Base-by-base conservation (phyloP, 1,140 invertebrate species). In the Polyergus mexicanus region DNA sequence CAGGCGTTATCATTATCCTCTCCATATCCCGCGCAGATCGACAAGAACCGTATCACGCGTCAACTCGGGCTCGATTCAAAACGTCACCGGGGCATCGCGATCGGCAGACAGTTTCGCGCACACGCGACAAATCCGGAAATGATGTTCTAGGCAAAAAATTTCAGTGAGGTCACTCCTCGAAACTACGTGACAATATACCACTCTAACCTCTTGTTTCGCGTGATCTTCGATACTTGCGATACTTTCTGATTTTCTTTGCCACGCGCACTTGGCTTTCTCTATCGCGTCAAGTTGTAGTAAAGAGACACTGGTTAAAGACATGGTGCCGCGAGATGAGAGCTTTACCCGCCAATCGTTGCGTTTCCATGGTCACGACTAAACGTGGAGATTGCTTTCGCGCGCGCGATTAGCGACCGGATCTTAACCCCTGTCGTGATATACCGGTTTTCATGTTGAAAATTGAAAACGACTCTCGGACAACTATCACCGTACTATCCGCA, bases 381-480 rank as follows among this genome's bases (percentile, higher is more conserved):
- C 47, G 6, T 32, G n/a, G 4, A n/a, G 38, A 76, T 60, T 13
- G 38, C 19, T 84, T 62, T 51, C n/a, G 32, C 25, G 38, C 41
- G 2, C 11, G 19, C 22, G 2, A 28, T 19, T 38, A 63, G 11
- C 28, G 16, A 75, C 44, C 1, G 63, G 44, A 8, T n/a, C 16
- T 2, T 10, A 25, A n/a, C 19, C 19, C 32, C 22, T 10, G 19
- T n/a, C n/a, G 13, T 25, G 75, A 35, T 47, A 25, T 44, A 28
- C 6, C 13, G 1, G 8, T 47, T n/a, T 19, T 5, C 4, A 28
- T n/a, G 56, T 62, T 32, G 1, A 41, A 62, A 60, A 76, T 72
- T n/a, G 41, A 41, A 10, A 7, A 51, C 66, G 72, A 54, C 38
- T 38, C 22, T 69, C 25, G 65, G 78, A 81, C 60, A 51, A 38